Evolutionary conservation across 2,797 vertebrate genomes (phyloP), one percentile per base, ranked within the genome.

Genomic region (Pteronotus mesoamericanus): DNA sequence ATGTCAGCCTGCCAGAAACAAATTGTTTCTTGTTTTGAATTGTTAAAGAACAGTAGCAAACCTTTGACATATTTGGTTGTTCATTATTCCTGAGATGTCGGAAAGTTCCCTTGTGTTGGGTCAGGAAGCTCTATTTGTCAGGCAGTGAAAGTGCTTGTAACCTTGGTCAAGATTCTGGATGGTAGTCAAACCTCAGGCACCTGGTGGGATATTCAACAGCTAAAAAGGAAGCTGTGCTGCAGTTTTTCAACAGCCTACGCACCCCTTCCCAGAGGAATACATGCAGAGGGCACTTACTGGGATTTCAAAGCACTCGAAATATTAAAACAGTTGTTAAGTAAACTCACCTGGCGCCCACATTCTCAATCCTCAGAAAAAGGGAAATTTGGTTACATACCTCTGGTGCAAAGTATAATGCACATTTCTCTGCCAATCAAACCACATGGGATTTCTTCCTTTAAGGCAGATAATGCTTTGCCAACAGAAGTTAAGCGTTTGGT

Each of bases 41-140:
- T 88, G 66, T 95, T 88, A 90, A 92, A 78, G 39, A 74, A 87
- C 71, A 85, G 71, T 74, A 90, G 48, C 57, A 92, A 94, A 75
- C 3, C 37, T 74, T 90, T 87, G 86, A 74, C 42, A 57, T 32
- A 82, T 71, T 80, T 85, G 10, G 87, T 75, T 68, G 37, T 51
- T 80, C 72, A 69, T 90, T 92, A 57, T 71, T 51, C 53, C 89
- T 86, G 64, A 74, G 51, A 53, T 57, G 8, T 48, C n/a, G 69
- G 72, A 69, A 77, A 94, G n/a, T 55, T 87, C 53, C 91, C 10
- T 51, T 51, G 4, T 79, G 53, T 68, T 24, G n/a, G 32, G 57
- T n/a, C 22, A 39, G 61, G 83, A 87, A 79, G 5, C 42, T 89
- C 55, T 21, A 68, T 68, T 61, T 86, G 8, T 90, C 42, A 84